Conservation (phyloP, 2,797 vertebrate genomes). For the Denticeps clupeoides region DNA sequence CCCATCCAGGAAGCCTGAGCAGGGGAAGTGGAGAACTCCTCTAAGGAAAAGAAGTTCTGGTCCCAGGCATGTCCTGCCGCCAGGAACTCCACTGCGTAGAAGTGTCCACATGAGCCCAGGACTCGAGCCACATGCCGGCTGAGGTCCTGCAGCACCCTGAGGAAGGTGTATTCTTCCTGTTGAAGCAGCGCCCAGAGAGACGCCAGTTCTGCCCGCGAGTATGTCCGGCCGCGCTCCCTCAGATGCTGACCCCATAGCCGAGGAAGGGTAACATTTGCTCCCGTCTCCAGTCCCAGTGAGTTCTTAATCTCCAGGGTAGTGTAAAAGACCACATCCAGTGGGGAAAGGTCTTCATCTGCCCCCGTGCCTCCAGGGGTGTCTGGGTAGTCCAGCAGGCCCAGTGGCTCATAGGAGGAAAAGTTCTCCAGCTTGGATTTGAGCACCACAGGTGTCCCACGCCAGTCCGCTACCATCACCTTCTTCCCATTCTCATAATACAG, state of each 20-base stretch:
- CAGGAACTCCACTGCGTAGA: conserved; percentile 87
- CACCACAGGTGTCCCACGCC: conserved; percentile 73
- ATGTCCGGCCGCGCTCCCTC: conserved; percentile 46
- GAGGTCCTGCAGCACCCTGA: conserved; percentile 81
- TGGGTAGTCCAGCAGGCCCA: conserved; percentile 64
- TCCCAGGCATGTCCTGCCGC: conserved; percentile 80
- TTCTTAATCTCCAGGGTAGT: conserved; percentile 80
- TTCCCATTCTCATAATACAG: conserved; percentile 89
- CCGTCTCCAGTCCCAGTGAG: conserved; percentile 67
- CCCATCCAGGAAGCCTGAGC: conserved; percentile 2
- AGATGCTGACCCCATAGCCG: conserved; percentile 60
- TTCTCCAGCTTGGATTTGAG: conserved; percentile 87
- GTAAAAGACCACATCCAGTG: conserved; percentile 76
- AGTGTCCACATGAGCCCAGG: conserved; percentile 88
- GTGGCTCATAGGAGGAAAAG: conserved; percentile 77
- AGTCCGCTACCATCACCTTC: conserved; percentile 85
- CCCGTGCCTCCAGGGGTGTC: conserved; percentile 35
- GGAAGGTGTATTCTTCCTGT: conserved; percentile 89
- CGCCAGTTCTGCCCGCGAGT: conserved; percentile 72
- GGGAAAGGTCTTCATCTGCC: conserved; percentile 52
- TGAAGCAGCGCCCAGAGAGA: conserved; percentile 88
- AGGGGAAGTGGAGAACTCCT: conserved; percentile 29
- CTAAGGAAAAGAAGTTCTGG: conserved; percentile 80
- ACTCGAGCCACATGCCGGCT: conserved; percentile 78
- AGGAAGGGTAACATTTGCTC: conserved; percentile 51